These are phyloP conservation scores for Eulacestoma nigropectus DNA, from an alignment of 2,113 vertebrate genomes.

Conservation along the genomic window DNA sequence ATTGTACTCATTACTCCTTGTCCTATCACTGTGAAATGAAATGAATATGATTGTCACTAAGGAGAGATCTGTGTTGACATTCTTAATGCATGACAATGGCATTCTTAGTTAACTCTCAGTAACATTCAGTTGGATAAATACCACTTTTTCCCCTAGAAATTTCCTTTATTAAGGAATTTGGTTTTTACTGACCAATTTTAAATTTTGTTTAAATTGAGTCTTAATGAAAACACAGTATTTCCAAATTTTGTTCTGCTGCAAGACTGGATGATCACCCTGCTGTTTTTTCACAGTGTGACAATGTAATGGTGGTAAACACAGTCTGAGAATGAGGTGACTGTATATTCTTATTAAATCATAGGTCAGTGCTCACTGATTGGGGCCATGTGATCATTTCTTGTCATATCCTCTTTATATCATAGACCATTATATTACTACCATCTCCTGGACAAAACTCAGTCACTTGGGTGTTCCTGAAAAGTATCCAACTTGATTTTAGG, in stretches of 20 bases:
- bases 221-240: not conserved
- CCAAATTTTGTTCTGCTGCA: not conserved
- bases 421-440: not conserved
- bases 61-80: not conserved
- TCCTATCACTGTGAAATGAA: not conserved
- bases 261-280: not conserved
- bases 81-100: not conserved
- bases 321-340: not conserved
- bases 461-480: not conserved
- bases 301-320: not conserved
- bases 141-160: not conserved
- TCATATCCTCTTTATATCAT: not conserved
- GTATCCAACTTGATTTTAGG: not conserved
- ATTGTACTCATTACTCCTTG: not conserved
- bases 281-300: not conserved
- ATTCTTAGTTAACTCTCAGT: not conserved
- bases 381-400: not conserved
- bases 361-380: not conserved
- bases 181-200: not conserved
- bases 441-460: not conserved
- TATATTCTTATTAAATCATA: not conserved
- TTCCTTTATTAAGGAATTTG: not conserved
- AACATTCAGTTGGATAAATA: not conserved
- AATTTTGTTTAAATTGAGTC: not conserved
- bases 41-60: not conserved